These are phyloP conservation scores for Fulica atra DNA, from an alignment of 2,113 vertebrate species.

Conservation along the genomic window DNA sequence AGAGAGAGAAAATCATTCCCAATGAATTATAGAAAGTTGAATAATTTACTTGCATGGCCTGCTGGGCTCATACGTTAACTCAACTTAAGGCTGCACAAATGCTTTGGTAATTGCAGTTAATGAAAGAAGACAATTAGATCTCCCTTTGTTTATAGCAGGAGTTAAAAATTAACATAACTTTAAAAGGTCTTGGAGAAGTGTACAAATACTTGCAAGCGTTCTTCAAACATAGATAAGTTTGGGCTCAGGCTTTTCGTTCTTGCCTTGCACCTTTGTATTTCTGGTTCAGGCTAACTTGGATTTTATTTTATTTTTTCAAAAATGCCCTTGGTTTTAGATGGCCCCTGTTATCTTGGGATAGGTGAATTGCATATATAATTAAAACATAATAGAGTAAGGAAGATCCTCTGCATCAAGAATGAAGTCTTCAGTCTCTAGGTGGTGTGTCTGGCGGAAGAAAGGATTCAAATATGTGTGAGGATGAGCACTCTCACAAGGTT, in stretches of 20 bases:
- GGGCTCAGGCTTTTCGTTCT: not conserved
- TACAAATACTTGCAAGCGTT: not conserved
- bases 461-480: not conserved
- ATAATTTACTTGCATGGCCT: not conserved
- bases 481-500: rapidly evolving
- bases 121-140: not conserved
- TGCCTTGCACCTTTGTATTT: not conserved
- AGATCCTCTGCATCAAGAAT: not conserved
- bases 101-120: not conserved
- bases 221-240: not conserved
- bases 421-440: not conserved
- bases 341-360: not conserved
- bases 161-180: not conserved
- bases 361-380: not conserved
- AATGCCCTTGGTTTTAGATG: not conserved
- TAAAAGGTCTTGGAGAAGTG: not conserved
- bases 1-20: not conserved
- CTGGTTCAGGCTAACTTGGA: not conserved
- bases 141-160: not conserved
- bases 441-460: not conserved
- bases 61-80: not conserved
- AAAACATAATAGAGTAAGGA: not conserved
- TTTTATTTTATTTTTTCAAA: not conserved
- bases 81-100: not conserved
- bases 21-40: not conserved